Evolutionary conservation across 1,140 invertebrate genomes (phyloP).

Genomic region (Gerris buenoi): DNA sequence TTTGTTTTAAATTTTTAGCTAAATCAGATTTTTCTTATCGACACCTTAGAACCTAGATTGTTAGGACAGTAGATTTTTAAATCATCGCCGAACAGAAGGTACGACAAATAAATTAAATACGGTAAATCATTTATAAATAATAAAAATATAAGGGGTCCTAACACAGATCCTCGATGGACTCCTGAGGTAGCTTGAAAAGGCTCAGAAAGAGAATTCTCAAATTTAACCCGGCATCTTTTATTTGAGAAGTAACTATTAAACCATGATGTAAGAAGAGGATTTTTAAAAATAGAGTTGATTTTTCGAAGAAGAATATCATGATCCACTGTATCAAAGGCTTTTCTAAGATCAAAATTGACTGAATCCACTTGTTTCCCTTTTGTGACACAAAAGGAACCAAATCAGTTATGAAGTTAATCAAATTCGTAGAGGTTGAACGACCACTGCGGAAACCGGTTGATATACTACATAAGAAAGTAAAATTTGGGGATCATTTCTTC

Average conservation of each 20-base stretch:
- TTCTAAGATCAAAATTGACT: neutral
- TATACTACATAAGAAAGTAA: too few species aligned
- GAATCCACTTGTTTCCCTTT: neutral
- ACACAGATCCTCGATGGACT: neutral
- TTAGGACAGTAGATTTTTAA: too few species aligned
- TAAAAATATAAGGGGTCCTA: neutral
- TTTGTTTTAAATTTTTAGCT: too few species aligned
- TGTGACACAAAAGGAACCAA: neutral
- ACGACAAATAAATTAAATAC: too few species aligned
- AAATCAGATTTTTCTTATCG: too few species aligned
- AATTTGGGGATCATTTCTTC: too few species aligned
- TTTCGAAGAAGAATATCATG: neutral
- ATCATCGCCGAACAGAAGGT: too few species aligned
- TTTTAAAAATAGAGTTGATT: neutral
- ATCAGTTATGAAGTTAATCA: neutral
- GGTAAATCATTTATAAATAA: neutral
- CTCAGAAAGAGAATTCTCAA: neutral
- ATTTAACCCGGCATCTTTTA: neutral
- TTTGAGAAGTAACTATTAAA: neutral
- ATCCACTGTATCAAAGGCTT: neutral
- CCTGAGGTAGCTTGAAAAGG: neutral
- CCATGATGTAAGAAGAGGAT: neutral
- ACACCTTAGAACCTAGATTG: too few species aligned
- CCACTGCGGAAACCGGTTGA: too few species aligned
- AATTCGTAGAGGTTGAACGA: neutral